These are phyloP conservation scores for Patiria pectinifera DNA, from an alignment of 53 echinoderm and acorn worm genomes.

Conservation along the genomic window DNA sequence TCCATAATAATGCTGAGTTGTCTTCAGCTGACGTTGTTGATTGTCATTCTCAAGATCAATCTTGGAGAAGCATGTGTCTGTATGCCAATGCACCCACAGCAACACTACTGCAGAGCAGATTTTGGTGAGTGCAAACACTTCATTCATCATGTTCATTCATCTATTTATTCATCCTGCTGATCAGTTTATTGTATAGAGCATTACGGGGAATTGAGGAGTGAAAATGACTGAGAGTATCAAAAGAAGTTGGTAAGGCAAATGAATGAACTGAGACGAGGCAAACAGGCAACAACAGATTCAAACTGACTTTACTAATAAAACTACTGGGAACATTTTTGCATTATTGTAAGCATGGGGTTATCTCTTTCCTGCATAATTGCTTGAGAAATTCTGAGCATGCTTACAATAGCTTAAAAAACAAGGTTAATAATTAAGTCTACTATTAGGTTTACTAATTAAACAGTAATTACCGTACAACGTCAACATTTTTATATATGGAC, in stretches of 20 bases:
- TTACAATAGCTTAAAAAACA: no score
- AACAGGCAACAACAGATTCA: no score
- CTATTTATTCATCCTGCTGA: neutral
- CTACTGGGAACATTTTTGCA: no score
- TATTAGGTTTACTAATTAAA: no score
- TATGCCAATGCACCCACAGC: slow-evolving; percentile 83
- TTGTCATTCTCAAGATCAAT: slow-evolving; percentile 12
- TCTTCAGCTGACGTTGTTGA: neutral
- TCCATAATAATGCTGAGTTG: neutral
- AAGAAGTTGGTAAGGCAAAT: no score
- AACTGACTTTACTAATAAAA: no score
- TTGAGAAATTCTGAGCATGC: neutral
- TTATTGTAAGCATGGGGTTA: neutral
- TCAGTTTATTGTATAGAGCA: neutral
- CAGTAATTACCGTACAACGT: no score
- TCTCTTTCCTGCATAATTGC: neutral
- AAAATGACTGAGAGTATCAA: no score
- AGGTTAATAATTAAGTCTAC: no score
- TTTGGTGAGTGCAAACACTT: slow-evolving; percentile 72
- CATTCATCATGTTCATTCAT: neutral
- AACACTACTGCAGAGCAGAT: slow-evolving; percentile 80
- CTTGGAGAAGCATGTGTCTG: slow-evolving; percentile 60
- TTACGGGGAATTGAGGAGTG: no score
- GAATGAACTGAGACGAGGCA: no score
- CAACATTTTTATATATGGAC: no score